These are phyloP conservation scores for Holocentrus rufus DNA, from an alignment of 2,797 vertebrate genomes.

Conservation along the genomic window DNA sequence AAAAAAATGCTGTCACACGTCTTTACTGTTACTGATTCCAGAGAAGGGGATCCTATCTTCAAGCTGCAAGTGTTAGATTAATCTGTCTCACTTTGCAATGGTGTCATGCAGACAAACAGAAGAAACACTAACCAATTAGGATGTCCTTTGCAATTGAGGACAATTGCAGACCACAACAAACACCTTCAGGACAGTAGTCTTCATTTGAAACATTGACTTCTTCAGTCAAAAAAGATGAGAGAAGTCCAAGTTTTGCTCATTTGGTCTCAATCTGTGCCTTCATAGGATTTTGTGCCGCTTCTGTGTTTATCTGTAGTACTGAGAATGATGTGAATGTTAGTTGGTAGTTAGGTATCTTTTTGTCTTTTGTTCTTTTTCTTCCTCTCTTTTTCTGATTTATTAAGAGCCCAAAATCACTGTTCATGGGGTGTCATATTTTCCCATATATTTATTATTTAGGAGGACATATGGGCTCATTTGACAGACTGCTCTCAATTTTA, in stretches of 20 bases:
- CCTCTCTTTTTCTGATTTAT: no score
- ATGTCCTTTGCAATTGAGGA: not conserved
- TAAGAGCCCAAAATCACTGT: no score
- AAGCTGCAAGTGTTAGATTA: conserved; percentile 76
- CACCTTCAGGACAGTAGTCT: no score
- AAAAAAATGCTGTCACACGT: conserved; percentile 83
- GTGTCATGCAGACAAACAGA: conserved; percentile 55
- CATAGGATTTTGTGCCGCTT: no score
- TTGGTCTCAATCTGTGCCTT: no score
- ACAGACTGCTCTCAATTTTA: not conserved
- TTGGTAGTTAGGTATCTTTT: no score
- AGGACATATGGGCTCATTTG: not conserved
- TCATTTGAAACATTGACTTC: no score
- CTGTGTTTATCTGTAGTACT: not conserved
- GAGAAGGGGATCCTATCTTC: conserved; percentile 71
- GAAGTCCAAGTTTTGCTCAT: no score
- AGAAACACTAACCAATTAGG: not conserved
- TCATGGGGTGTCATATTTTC: not conserved
- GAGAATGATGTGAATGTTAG: not conserved
- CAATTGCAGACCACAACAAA: no score
- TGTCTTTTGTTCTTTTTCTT: no score
- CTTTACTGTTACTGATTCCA: conserved; percentile 82
- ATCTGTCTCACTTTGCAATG: conserved; percentile 71
- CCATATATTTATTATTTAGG: not conserved
- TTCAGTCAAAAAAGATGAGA: no score